Conservation (phyloP, 2,888 invertebrate species). For the Scrobipalpa atriplicella region DNA sequence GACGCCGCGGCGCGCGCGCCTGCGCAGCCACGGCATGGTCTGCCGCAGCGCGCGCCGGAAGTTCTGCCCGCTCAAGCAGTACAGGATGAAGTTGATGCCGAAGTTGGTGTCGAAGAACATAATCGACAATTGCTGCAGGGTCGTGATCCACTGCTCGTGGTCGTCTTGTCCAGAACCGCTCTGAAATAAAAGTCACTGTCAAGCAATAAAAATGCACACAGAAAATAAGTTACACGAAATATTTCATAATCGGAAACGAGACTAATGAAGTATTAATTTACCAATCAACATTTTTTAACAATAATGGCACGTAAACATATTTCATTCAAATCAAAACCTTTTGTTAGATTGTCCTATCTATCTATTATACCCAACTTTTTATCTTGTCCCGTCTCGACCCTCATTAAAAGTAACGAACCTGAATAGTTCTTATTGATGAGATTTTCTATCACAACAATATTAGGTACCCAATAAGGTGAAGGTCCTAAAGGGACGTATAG, state of each 20-base stretch:
- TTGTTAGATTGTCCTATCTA: not conserved
- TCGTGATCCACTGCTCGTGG: conserved; percentile 71
- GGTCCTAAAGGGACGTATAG: too few relatives aligned
- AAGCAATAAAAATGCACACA: not conserved
- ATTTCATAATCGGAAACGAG: not conserved
- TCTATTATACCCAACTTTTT: not conserved
- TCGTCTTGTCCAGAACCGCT: not conserved
- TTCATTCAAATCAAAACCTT: too few relatives aligned
- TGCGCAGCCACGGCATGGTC: conserved; percentile 49
- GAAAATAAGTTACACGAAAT: too few relatives aligned
- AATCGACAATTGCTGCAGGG: conserved; percentile 85
- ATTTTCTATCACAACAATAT: too few relatives aligned
- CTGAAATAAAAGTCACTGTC: not conserved
- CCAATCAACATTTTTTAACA: not conserved
- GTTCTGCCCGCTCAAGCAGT: conserved; percentile 92
- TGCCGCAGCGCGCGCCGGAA: conserved; percentile 84
- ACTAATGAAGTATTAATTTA: not conserved
- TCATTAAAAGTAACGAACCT: not conserved
- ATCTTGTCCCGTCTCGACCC: not conserved
- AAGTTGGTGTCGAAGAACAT: conserved; percentile 91
- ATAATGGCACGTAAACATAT: too few relatives aligned
- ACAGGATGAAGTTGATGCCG: conserved; percentile 91
- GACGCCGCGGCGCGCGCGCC: conserved; percentile 35
- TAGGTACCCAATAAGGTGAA: too few relatives aligned
- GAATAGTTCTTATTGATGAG: too few relatives aligned